These are phyloP conservation scores for Menura novaehollandiae DNA, from an alignment of 2,113 vertebrate species.

Conservation along the genomic window DNA sequence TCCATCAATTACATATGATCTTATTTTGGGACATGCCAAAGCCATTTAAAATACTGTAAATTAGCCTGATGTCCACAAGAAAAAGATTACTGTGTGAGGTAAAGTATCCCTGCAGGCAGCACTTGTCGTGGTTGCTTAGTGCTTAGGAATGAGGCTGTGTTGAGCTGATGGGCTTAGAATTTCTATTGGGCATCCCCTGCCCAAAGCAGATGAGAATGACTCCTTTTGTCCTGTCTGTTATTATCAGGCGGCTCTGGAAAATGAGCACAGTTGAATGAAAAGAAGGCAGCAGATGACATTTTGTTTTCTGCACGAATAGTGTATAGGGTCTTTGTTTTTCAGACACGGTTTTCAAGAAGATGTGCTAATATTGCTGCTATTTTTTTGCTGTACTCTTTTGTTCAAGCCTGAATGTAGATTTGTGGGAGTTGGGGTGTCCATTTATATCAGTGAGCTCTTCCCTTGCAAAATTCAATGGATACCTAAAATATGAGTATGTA, in stretches of 20 bases:
- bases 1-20: background rate
- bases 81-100: background rate
- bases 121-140: background rate
- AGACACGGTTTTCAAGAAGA: background rate
- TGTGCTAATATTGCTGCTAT: constrained; percentile 11
- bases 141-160: background rate
- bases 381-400: background rate
- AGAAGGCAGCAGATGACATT: constrained; percentile 26
- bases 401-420: background rate
- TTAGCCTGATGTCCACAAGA: background rate
- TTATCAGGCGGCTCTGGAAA: background rate
- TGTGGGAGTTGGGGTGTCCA: background rate
- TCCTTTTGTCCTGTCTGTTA: constrained; percentile 37
- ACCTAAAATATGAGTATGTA: background rate
- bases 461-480: background rate
- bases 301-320: constrained; percentile 28
- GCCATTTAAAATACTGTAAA: background rate
- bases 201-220: background rate
- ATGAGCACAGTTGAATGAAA: background rate
- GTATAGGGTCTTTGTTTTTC: constrained; percentile 47
- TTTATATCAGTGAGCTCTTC: background rate
- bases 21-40: background rate
- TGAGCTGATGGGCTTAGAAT: background rate
- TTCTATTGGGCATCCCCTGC: background rate
- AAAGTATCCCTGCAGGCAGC: background rate